phyloP scores from a whole-genome alignment of 2,797 vertebrate species.

The Acanthis flammea region DNA sequence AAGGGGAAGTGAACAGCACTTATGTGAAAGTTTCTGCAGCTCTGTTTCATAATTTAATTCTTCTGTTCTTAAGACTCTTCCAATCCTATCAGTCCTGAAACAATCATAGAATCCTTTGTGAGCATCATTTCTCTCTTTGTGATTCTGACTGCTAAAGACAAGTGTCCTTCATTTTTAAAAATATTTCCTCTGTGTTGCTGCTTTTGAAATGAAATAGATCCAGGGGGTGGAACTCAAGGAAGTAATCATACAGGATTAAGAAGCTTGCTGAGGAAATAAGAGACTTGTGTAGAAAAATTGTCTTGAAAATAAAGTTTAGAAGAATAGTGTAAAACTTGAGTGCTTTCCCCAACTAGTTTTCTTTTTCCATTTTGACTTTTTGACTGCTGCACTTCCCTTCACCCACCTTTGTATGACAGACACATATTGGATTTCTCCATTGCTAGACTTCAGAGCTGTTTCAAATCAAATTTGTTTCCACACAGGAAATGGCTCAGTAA shows the following conservation, averaged over 20 bases:
- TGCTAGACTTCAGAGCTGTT: not conserved
- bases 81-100: not conserved
- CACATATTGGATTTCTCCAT: not conserved
- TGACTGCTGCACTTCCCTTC: not conserved
- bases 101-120: not conserved
- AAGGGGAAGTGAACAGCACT: not conserved
- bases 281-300: not conserved
- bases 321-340: not conserved
- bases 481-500: conserved; percentile 21
- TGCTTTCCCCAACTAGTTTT: not conserved
- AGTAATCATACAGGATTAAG: not conserved
- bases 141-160: not conserved
- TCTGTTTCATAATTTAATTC: not conserved
- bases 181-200: not conserved
- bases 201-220: not conserved
- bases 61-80: not conserved
- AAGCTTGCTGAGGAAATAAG: not conserved
- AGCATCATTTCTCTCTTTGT: not conserved
- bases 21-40: not conserved
- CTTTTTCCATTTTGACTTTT: not conserved
- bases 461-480: conserved; percentile 16
- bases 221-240: not conserved
- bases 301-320: not conserved
- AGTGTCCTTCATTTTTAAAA: not conserved
- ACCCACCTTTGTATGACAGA: not conserved